Conservation (phyloP, 2,888 invertebrate species). For the Drosophila mettleri region DNA sequence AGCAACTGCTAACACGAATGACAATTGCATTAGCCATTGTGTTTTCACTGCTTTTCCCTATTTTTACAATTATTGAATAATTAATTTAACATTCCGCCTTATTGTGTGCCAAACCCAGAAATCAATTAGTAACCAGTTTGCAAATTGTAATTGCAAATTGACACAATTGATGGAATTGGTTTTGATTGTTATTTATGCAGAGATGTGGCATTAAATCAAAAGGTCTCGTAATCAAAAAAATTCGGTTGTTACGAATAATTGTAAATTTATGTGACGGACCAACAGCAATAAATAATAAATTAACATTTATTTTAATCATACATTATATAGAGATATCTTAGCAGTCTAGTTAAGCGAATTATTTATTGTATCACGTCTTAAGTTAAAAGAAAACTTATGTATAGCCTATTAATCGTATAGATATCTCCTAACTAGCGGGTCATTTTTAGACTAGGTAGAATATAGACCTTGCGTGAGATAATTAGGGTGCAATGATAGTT, state of each 20-base stretch:
- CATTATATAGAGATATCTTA: neutral
- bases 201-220: slow-evolving; percentile 16
- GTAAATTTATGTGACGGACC: neutral
- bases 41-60: slow-evolving; percentile 28
- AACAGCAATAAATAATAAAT: neutral
- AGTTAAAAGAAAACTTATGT: no score
- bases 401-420: no score
- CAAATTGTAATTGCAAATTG: slow-evolving; percentile 46
- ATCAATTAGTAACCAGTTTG: slow-evolving; percentile 62
- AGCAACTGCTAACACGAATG: slow-evolving; percentile 39
- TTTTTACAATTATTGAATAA: slow-evolving; percentile 42
- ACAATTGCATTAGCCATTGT: slow-evolving; percentile 27
- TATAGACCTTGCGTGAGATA: no score
- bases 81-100: slow-evolving; percentile 47
- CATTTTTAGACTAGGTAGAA: no score
- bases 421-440: no score
- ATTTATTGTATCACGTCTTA: no score
- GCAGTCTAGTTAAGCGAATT: neutral
- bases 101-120: slow-evolving; percentile 23
- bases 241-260: no score
- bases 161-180: slow-evolving; percentile 34
- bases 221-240: neutral
- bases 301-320: neutral
- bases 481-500: no score
- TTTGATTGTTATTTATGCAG: slow-evolving; percentile 42